Base-by-base conservation (phyloP, 2,113 vertebrate species). In the Oreochromis niloticus region DNA sequence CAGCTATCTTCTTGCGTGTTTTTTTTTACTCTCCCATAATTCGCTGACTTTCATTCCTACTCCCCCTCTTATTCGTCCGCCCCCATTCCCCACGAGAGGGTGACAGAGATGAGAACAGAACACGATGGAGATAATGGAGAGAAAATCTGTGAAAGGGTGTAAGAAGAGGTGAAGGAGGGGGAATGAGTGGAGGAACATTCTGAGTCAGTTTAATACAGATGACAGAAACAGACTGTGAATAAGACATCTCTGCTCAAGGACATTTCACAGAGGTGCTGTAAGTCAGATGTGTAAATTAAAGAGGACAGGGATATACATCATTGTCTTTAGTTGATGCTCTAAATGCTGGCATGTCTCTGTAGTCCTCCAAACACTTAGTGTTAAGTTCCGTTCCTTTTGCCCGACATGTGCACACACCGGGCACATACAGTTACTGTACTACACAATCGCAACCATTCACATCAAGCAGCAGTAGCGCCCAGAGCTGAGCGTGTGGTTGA, bases 101-200 rank as follows among this genome's bases (percentile, higher is more conserved):
- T 93, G 92, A 94, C 91, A 90, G 85, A 90, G 84, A 94, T 94
- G 92, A 91, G 90, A 94, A 91, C 92, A 95, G 81, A 94, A 88
- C 88, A 88, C 6, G 27, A 89, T 55, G 16, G 63, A 92, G 92
- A 93, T 93, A 91, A 95, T 93, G 93, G 87, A 90, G 87, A 91
- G 88, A 94, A 91, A 94, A 89, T 85, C 90, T 95, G 94, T 84
- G 90, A 89, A 90, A 52, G 73, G 46, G 16, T 78, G 27, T 78
- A 78, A 52, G 87, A 89, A 46, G 81, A 89, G 48, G 56, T 66
- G 73, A 84, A 84, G 36, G 6, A 56, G 22, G 81, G 14, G 73
- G 32, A 48, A 48, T 50, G 57, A 43, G 54, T 43, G 85, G 87
- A 24, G 90, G 83, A 85, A 86, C 46, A n/a, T 85, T 41, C 48